Evolutionary conservation across 2,797 vertebrate genomes (phyloP).

Genomic region (Sarcoramphus papa): DNA sequence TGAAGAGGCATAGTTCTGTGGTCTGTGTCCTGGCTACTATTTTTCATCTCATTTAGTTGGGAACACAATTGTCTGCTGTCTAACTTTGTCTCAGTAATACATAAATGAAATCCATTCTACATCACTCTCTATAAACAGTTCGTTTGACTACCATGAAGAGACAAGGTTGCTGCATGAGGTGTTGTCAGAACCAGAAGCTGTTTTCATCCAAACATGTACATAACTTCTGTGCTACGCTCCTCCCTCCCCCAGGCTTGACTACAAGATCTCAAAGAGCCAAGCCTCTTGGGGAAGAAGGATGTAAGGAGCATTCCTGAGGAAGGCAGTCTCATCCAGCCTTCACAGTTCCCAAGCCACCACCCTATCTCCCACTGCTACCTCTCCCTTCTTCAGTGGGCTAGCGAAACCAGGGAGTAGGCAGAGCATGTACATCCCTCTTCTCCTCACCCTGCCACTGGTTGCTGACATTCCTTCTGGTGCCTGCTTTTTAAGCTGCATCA

Average conservation of each 20-base stretch:
- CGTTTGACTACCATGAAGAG: background rate
- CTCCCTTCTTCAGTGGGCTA: background rate
- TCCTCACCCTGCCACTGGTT: background rate
- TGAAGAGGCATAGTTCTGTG: background rate
- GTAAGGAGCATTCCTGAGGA: background rate
- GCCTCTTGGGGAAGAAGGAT: background rate
- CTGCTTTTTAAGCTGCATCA: background rate
- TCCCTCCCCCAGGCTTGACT: background rate
- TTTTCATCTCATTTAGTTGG: background rate
- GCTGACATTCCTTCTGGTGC: background rate
- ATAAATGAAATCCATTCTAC: background rate
- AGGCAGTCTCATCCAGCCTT: background rate
- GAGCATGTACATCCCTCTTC: background rate
- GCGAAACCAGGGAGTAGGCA: background rate
- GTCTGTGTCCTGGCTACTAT: background rate
- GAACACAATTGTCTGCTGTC: background rate
- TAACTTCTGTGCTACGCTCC: background rate
- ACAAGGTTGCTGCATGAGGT: background rate
- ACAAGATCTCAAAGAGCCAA: background rate
- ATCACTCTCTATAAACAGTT: background rate
- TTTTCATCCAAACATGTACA: background rate
- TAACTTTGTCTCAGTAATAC: background rate
- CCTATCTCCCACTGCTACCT: background rate
- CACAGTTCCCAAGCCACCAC: background rate
- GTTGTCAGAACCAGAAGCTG: background rate